phyloP scores from a whole-genome alignment of 2,113 vertebrate species.

The Cyprinodon tularosa region DNA sequence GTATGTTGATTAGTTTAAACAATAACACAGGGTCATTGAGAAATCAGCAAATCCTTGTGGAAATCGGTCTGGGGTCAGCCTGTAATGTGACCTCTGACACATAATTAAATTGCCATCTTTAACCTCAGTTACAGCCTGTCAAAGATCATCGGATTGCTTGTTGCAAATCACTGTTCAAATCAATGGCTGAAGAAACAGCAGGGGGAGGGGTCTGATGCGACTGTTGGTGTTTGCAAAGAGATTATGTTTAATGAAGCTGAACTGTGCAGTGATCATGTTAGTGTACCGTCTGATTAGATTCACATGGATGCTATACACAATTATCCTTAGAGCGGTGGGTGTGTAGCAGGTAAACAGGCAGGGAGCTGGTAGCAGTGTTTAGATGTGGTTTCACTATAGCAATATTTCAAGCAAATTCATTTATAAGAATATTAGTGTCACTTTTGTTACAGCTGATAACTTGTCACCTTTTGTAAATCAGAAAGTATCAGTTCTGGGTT shows the following conservation, averaged over 20 bases:
- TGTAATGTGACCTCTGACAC: constrained; percentile 79
- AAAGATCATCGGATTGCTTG: constrained; percentile 68
- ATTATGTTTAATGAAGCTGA: constrained; percentile 68
- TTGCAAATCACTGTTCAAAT: constrained; percentile 74
- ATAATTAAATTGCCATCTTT: constrained; percentile 83
- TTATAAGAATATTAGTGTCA: not conserved
- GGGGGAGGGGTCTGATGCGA: constrained; percentile 23
- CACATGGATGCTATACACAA: constrained; percentile 12
- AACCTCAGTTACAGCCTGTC: constrained; percentile 78
- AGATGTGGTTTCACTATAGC: constrained; percentile 2
- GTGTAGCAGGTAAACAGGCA: constrained; percentile 22
- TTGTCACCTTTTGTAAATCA: too few species aligned
- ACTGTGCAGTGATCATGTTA: constrained; percentile 69
- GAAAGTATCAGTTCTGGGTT: too few species aligned
- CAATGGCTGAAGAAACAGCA: constrained; percentile 48
- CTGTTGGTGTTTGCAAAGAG: constrained; percentile 21
- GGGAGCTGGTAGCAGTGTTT: not conserved
- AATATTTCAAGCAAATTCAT: not conserved
- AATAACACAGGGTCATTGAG: constrained; percentile 53
- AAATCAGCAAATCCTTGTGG: constrained; percentile 52
- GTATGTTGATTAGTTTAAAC: constrained; percentile 32
- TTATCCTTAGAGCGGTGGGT: constrained; percentile 7
- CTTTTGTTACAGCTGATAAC: not conserved
- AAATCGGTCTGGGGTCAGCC: constrained; percentile 65
- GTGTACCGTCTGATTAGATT: constrained; percentile 54